Base-by-base conservation (phyloP, 2,797 vertebrate species). In the Pogoniulus pusillus region DNA sequence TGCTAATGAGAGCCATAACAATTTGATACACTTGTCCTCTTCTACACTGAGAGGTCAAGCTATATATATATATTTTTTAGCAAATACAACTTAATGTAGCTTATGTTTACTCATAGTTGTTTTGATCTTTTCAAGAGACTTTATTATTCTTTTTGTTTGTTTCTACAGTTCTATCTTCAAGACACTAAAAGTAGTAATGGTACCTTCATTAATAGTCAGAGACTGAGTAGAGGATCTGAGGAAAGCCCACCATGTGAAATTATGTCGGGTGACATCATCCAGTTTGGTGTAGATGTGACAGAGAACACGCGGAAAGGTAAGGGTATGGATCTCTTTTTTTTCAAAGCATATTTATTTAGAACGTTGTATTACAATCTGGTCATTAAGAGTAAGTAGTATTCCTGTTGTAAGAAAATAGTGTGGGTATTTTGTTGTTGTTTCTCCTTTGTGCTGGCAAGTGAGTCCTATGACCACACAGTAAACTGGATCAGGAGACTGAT, bases 101-200 rank as follows among this genome's bases (percentile, higher is more conserved):
- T 65, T 77, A 3, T 14, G 6, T 86, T 86, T 80, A 41, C 45
- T 90, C 15, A 22, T 64, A 55, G 24, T 71, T 87, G 51, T 26
- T 45, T n/a, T 84, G 12, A 26, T 77, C 64, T 35, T 71, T 68
- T 64, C 11, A 29, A 49, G 32, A 20, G 74, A 20, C 7, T 39
- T 75, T 84, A 90, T 27, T 69, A 2, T 22, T 63, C 3, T 24
- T 85, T 71, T 77, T 14, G 11, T 62, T 73, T 93, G 94, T 95
- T 30, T 93, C 94, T 96, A 45, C 97, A 99, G 99, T 99, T 99
- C 96, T 99, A 99, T 97, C 98, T 99, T 95, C 99, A 99, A 98
- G 99, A 99, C 98, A 99, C 99, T 96, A 99, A 99, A 97, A 99
- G 99, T 98, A 99, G 99, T 98, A 99, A 99, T 91, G 99, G 99